These are phyloP conservation scores for Chanos chanos DNA, from an alignment of 2,797 vertebrate genomes.

Conservation along the genomic window DNA sequence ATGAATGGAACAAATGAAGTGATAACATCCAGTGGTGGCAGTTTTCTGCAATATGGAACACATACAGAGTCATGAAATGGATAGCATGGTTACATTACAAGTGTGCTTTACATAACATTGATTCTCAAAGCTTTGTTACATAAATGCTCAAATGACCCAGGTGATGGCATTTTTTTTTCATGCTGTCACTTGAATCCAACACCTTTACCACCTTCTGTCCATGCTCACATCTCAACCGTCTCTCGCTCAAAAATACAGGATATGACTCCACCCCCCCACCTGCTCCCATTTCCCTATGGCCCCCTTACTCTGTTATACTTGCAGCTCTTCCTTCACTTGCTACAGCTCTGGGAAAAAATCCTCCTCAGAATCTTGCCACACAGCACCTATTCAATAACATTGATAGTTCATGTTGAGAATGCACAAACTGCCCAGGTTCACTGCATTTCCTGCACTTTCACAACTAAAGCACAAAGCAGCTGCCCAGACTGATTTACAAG, in stretches of 20 bases:
- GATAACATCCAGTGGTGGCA: slow-evolving; percentile 61
- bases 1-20: slow-evolving; percentile 67
- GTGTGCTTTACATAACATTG: slow-evolving; percentile 43
- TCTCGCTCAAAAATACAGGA: too few species aligned
- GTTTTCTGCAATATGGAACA: slow-evolving; percentile 52
- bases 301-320: slow-evolving; percentile 42
- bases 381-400: slow-evolving; percentile 79
- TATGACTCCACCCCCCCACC: slow-evolving; percentile 44
- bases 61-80: slow-evolving; percentile 42
- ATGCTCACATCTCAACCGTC: too few species aligned
- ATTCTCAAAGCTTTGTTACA: slow-evolving; percentile 19
- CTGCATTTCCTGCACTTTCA: slow-evolving; percentile 60
- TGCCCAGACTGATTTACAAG: slow-evolving; percentile 38
- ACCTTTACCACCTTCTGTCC: too few species aligned
- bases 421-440: slow-evolving; percentile 55
- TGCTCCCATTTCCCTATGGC: slow-evolving; percentile 65
- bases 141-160: slow-evolving; percentile 6
- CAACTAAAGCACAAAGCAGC: slow-evolving; percentile 49
- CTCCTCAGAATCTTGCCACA: slow-evolving; percentile 68
- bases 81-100: slow-evolving; percentile 38
- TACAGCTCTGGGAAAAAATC: slow-evolving; percentile 74
- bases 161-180: too few species aligned
- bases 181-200: too few species aligned
- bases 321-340: slow-evolving; percentile 64
- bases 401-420: slow-evolving; percentile 76